A percentile compares a stretch with the other conserved stretches of the same genome.
These are phyloP conservation scores for Nymphalis urticae DNA, from an alignment of 2,888 invertebrate genomes.

Conservation along the genomic window DNA sequence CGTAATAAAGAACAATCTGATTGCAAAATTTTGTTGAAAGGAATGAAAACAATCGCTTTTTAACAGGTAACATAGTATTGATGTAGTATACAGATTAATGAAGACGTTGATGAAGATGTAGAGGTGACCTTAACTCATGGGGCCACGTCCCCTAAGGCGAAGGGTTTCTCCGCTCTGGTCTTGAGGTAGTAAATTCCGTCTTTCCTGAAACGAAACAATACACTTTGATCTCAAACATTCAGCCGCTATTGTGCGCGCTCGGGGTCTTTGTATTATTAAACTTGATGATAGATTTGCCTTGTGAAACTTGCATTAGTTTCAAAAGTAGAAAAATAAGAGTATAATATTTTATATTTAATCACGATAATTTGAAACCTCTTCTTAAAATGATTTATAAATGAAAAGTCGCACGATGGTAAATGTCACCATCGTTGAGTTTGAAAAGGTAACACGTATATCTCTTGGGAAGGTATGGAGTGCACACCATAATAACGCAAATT, in stretches of 20 bases:
- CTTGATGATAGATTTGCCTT: constrained; percentile 15
- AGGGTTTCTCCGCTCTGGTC: constrained; percentile 78
- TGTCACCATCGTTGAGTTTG: too few species aligned
- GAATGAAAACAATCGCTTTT: not conserved
- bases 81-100: not conserved
- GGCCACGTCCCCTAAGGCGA: constrained; percentile 65
- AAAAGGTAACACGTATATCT: too few species aligned
- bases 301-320: constrained; percentile 7
- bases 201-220: constrained; percentile 73
- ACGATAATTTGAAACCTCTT: too few species aligned
- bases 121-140: constrained; percentile 41
- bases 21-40: too few species aligned
- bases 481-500: too few species aligned
- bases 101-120: not conserved
- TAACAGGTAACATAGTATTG: too few species aligned
- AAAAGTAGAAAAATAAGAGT: too few species aligned
- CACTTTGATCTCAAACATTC: constrained; percentile 43
- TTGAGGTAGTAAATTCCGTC: constrained; percentile 80
- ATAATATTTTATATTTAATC: too few species aligned
- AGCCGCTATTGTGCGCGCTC: constrained; percentile 20
- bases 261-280: constrained; percentile 18
- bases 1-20: too few species aligned
- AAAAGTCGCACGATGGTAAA: too few species aligned
- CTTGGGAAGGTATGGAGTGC: too few species aligned
- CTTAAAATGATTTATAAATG: too few species aligned